These are phyloP conservation scores for Pangasianodon hypophthalmus DNA, from an alignment of 2,113 vertebrate species.

Conservation along the genomic window DNA sequence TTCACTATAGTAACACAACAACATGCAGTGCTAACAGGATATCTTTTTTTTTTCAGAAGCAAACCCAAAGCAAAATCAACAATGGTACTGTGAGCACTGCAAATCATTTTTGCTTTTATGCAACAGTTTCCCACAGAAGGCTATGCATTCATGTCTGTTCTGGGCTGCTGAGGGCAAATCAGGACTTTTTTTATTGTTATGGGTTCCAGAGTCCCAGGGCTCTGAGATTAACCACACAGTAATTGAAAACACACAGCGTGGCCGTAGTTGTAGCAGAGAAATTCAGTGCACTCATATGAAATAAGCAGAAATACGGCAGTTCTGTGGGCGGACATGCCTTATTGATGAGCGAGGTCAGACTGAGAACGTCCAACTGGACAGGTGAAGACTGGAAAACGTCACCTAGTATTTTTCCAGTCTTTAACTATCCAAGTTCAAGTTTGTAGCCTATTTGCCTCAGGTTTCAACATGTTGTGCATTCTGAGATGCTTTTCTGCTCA, in stretches of 20 bases:
- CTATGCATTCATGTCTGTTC: neutral
- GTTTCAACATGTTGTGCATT: neutral
- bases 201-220: neutral
- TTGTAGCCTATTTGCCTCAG: too few species aligned
- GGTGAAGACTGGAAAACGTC: neutral
- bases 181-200: neutral
- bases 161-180: neutral
- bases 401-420: neutral
- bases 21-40: slow-evolving; percentile 19
- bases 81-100: neutral
- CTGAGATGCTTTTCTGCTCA: neutral
- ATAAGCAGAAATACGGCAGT: neutral
- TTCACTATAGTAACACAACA: slow-evolving; percentile 41
- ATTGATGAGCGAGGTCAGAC: neutral
- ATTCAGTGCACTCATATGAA: neutral
- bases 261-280: neutral
- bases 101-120: neutral
- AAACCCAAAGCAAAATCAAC: neutral
- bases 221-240: neutral
- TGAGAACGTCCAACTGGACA: neutral
- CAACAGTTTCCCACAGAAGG: slow-evolving; percentile 7
- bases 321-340: neutral
- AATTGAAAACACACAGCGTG: neutral
- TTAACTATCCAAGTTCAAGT: neutral
- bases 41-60: neutral